A percentile compares a stretch with the other conserved stretches of the same genome.
phyloP scores from a whole-genome alignment of 2,797 vertebrate species.

The Neosilurus mollespiculum region DNA sequence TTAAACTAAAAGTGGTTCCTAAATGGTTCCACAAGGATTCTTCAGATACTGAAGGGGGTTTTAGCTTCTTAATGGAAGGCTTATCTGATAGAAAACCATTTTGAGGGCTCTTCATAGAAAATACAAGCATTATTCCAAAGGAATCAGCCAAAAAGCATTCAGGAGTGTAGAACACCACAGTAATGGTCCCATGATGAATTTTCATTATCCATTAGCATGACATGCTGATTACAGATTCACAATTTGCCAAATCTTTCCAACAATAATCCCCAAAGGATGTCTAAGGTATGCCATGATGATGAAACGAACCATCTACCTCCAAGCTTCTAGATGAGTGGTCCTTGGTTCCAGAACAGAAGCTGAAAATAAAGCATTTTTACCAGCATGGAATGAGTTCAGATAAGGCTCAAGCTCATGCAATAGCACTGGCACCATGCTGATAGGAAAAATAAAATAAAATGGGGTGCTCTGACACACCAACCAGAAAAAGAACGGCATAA shows the following conservation, averaged over 20 bases:
- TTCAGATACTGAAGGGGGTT: constrained; percentile 11
- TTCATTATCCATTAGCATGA: neutral
- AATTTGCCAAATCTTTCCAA: neutral
- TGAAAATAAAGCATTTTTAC: neutral
- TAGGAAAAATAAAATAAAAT: neutral
- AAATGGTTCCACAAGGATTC: neutral
- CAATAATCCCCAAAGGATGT: neutral
- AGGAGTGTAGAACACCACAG: neutral
- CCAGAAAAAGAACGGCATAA: neutral
- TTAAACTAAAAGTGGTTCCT: neutral
- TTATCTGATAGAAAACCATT: constrained; percentile 8
- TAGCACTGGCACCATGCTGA: neutral
- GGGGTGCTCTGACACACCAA: neutral
- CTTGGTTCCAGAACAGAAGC: neutral
- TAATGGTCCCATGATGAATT: neutral
- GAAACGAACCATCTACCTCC: neutral
- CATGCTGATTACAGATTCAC: neutral
- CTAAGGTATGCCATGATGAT: neutral
- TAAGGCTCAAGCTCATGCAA: neutral
- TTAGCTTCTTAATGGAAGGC: neutral
- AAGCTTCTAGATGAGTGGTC: neutral
- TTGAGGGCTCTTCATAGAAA: neutral
- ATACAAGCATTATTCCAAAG: neutral
- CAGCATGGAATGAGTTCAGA: neutral
- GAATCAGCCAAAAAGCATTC: neutral